These are phyloP conservation scores for Spea bombifrons DNA, from an alignment of 2,113 vertebrate genomes.

Conservation along the genomic window DNA sequence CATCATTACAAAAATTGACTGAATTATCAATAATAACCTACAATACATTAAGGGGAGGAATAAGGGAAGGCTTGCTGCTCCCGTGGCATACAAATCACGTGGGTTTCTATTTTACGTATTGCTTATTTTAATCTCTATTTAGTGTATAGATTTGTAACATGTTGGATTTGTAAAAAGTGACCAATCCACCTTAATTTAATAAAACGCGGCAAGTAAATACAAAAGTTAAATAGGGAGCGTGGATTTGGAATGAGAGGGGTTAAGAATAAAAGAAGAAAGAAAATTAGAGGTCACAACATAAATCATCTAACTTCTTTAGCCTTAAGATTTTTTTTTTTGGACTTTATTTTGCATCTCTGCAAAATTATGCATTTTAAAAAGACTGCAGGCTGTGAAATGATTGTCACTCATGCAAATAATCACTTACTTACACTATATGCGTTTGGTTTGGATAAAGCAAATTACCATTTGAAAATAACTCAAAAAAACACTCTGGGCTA, in stretches of 20 bases:
- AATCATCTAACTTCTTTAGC: constrained; percentile 66
- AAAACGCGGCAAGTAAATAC: background rate
- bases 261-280: constrained; percentile 54
- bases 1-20: no score
- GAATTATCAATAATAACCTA: no score
- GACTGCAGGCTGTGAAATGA: constrained; percentile 84
- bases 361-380: constrained; percentile 88
- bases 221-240: constrained; percentile 10
- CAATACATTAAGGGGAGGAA: no score
- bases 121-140: no score
- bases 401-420: constrained; percentile 98
- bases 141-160: no score
- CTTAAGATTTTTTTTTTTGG: constrained; percentile 67
- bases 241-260: background rate
- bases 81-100: no score
- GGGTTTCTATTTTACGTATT: no score
- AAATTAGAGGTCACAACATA: constrained; percentile 72
- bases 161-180: no score
- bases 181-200: background rate
- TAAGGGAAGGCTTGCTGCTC: no score
- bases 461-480: constrained; percentile 98
- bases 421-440: constrained; percentile 94
- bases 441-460: constrained; percentile 92
- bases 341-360: constrained; percentile 79
- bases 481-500: constrained; percentile 86